Conservation (phyloP, 2,888 invertebrate species). For the Biston betularia region DNA sequence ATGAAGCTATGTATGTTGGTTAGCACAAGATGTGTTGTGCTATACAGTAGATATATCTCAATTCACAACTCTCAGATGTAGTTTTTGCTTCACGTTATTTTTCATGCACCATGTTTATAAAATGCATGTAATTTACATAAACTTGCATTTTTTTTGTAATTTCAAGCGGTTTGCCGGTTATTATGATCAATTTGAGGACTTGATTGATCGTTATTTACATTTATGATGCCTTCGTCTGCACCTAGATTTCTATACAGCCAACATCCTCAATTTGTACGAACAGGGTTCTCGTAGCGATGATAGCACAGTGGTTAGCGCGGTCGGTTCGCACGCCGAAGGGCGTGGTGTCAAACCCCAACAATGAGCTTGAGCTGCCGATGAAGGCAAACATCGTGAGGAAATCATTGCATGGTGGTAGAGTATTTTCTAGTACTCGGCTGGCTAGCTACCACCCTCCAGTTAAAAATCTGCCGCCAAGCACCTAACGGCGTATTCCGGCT, state of each 20-base stretch:
- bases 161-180: conserved; percentile 38
- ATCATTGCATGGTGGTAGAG: too few relatives aligned
- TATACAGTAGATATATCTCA: neutral
- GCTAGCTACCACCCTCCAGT: too few relatives aligned
- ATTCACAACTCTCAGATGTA: conserved; percentile 22
- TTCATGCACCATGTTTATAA: neutral
- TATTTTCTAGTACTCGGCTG: too few relatives aligned
- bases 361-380: too few relatives aligned
- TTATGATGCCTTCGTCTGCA: conserved; percentile 7
- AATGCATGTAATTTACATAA: conserved; percentile 49
- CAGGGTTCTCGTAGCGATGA: neutral
- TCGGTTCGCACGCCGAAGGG: too few relatives aligned
- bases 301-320: too few relatives aligned
- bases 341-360: too few relatives aligned
- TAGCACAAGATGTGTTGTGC: neutral
- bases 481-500: too few relatives aligned
- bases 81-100: neutral
- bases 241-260: conserved; percentile 1
- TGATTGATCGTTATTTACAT: conserved; percentile 49
- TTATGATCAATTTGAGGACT: conserved; percentile 52
- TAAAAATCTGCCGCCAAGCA: too few relatives aligned
- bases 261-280: conserved; percentile 3
- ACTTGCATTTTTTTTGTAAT: conserved; percentile 45
- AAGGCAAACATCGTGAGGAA: too few relatives aligned
- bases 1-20: conserved; percentile 33